phyloP scores from a whole-genome alignment of 2,113 vertebrate genomes.

The Pachypanchax playfairii region DNA sequence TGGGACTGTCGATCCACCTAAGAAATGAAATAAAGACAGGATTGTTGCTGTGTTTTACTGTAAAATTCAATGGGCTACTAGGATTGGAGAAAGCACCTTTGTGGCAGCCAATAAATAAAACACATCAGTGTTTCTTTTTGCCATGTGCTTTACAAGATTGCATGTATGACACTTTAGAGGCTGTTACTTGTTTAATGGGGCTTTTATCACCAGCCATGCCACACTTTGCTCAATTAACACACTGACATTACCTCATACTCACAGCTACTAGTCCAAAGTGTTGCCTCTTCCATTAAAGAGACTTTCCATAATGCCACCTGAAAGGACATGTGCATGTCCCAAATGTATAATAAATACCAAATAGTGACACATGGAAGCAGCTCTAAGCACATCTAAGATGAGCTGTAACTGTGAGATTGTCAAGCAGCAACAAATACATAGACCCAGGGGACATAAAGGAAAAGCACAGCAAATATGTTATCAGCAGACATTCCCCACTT shows the following conservation, averaged over 20 bases:
- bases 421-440: slow-evolving; percentile 30
- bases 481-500: slow-evolving; percentile 49
- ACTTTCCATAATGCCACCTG: slow-evolving; percentile 39
- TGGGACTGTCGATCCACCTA: slow-evolving; percentile 97
- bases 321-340: slow-evolving; percentile 51
- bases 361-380: slow-evolving; percentile 29
- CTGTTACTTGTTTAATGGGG: slow-evolving; percentile 49
- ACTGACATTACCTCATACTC: slow-evolving; percentile 53
- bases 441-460: slow-evolving; percentile 29
- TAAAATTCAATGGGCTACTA: background rate
- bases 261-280: slow-evolving; percentile 12
- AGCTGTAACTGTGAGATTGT: slow-evolving; percentile 31
- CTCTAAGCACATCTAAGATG: background rate
- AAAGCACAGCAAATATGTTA: slow-evolving; percentile 46
- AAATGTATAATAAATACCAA: slow-evolving; percentile 58
- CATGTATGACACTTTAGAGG: slow-evolving; percentile 43
- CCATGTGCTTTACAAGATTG: slow-evolving; percentile 27
- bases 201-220: slow-evolving; percentile 58
- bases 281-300: slow-evolving; percentile 50
- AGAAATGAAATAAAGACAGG: slow-evolving; percentile 7
- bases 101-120: background rate
- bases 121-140: slow-evolving; percentile 19
- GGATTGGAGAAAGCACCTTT: background rate
- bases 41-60: background rate
- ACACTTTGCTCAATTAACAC: slow-evolving; percentile 66